Conservation (phyloP, 2,797 vertebrate species). For the Myotis planiceps region DNA sequence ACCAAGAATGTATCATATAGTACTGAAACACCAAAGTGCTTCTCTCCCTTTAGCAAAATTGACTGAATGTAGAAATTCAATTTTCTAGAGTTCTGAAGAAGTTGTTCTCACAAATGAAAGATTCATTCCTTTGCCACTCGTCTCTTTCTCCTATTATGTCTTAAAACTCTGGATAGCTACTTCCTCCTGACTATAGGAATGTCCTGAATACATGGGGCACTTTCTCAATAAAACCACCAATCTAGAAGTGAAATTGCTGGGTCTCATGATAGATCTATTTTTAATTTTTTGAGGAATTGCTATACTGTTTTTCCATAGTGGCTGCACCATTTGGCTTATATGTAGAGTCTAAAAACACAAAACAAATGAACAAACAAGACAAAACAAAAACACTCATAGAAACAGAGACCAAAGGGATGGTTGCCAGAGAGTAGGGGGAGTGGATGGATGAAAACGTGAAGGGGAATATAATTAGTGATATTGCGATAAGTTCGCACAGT, state of each 20-base stretch:
- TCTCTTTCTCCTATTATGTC: neutral
- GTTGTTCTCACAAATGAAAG: neutral
- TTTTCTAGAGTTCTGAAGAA: constrained; percentile 36
- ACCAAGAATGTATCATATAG: neutral
- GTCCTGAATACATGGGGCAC: neutral
- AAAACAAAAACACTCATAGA: neutral
- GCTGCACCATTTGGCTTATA: neutral
- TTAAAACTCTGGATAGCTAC: neutral
- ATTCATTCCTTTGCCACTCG: neutral
- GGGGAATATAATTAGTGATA: neutral
- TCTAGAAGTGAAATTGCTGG: neutral
- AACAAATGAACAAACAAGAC: neutral
- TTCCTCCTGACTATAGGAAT: neutral
- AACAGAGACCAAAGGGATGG: neutral
- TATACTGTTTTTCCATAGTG: neutral
- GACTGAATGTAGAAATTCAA: neutral
- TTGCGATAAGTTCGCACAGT: neutral
- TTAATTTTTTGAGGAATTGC: neutral
- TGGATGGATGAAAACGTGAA: neutral
- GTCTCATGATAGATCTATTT: neutral
- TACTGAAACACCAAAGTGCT: neutral
- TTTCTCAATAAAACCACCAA: neutral
- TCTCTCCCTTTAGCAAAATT: neutral
- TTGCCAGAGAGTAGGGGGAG: neutral
- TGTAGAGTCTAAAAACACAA: neutral